phyloP scores from a whole-genome alignment of 1,140 invertebrate species.

The Homarus americanus region DNA sequence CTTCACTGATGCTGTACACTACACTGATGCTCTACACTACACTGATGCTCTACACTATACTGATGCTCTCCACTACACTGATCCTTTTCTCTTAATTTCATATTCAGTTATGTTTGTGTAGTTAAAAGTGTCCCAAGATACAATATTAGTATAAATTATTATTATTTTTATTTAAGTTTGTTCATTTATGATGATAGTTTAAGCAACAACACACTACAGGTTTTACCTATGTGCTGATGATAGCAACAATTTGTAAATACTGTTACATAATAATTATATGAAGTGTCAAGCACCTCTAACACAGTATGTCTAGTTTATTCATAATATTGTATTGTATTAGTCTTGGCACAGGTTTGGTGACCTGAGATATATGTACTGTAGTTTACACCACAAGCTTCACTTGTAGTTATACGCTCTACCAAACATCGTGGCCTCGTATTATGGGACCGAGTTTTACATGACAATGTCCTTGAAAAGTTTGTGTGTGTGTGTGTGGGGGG shows the following conservation, averaged over 20 bases:
- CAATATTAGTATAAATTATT: conserved; percentile 52
- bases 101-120: conserved; percentile 46
- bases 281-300: not conserved
- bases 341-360: not conserved
- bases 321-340: not conserved
- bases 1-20: too few species aligned
- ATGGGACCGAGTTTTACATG: too few species aligned
- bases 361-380: not conserved
- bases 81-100: conserved; percentile 2
- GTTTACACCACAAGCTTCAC: too few species aligned
- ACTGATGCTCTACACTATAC: conserved; percentile 49
- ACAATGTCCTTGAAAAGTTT: too few species aligned
- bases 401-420: too few species aligned
- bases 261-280: not conserved
- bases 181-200: conserved; percentile 38
- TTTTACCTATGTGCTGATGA: conserved; percentile 15
- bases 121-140: conserved; percentile 18
- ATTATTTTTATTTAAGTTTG: conserved; percentile 41
- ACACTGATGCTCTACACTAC: too few species aligned
- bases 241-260: conserved; percentile 8
- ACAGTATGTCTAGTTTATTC: not conserved
- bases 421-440: too few species aligned
- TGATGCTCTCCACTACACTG: conserved; percentile 40
- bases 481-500: too few species aligned
- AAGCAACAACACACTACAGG: conserved; percentile 13